phyloP scores from a whole-genome alignment of 2,888 invertebrate species.

The Drosophila diplacantha region DNA sequence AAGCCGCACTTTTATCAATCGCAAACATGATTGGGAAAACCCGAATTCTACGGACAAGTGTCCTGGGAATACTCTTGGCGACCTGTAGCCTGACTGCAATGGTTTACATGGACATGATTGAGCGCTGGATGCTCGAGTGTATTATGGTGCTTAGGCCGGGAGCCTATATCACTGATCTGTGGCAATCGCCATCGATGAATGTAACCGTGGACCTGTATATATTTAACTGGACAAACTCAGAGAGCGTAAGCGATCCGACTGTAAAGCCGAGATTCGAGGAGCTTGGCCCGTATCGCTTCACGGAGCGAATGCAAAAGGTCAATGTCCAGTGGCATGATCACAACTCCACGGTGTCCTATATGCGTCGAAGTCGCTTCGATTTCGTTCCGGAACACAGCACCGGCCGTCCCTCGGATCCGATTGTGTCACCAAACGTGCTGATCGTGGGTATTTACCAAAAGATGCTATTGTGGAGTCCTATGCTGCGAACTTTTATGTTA shows the following conservation, averaged over 20 bases:
- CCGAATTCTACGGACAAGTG: slow-evolving; percentile 53
- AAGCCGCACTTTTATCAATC: neutral
- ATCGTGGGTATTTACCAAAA: slow-evolving; percentile 58
- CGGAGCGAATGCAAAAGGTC: slow-evolving; percentile 83
- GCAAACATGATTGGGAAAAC: slow-evolving; percentile 54
- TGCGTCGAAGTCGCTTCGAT: slow-evolving; percentile 83
- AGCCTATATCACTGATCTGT: slow-evolving; percentile 78
- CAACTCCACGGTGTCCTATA: slow-evolving; percentile 86
- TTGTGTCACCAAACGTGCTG: slow-evolving; percentile 61
- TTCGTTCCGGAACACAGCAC: slow-evolving; percentile 77
- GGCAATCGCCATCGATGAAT: slow-evolving; percentile 83
- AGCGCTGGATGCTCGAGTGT: slow-evolving; percentile 67
- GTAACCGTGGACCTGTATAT: slow-evolving; percentile 83
- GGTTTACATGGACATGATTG: slow-evolving; percentile 51
- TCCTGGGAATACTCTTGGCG: slow-evolving; percentile 47
- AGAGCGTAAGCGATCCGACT: slow-evolving; percentile 79
- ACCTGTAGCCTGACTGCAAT: slow-evolving; percentile 39
- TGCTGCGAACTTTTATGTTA: slow-evolving; percentile 77
- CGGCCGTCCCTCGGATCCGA: slow-evolving; percentile 51
- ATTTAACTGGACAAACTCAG: slow-evolving; percentile 89
- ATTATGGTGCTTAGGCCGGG: slow-evolving; percentile 81
- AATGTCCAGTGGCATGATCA: slow-evolving; percentile 84
- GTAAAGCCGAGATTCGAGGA: slow-evolving; percentile 80
- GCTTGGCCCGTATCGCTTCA: slow-evolving; percentile 82
- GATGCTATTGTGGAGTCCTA: slow-evolving; percentile 50